Conservation (phyloP, 2,113 vertebrate species). For the Theropithecus gelada region DNA sequence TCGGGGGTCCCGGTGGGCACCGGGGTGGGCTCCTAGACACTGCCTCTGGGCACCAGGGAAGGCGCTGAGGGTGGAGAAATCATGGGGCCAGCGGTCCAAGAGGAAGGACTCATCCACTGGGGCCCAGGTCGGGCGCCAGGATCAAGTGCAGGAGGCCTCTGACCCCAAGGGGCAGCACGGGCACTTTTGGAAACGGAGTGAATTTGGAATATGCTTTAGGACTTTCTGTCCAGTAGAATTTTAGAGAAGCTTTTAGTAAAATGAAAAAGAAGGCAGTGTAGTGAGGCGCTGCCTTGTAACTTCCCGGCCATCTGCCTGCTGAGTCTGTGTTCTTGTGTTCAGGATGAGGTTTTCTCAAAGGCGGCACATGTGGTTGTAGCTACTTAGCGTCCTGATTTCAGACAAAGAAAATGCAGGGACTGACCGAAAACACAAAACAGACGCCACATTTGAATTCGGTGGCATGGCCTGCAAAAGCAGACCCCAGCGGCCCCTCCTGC, state of each 20-base stretch:
- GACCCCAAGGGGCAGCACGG: background rate
- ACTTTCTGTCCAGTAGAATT: background rate
- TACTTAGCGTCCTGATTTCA: background rate
- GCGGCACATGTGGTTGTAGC: fast-evolving
- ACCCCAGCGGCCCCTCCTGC: background rate
- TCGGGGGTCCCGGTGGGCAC: too few relatives aligned
- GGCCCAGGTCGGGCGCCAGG: too few relatives aligned
- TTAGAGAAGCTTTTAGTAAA: background rate
- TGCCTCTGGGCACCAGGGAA: too few relatives aligned
- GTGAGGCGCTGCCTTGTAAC: background rate
- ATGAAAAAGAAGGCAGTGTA: background rate
- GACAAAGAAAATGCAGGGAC: too few relatives aligned
- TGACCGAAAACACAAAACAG: background rate
- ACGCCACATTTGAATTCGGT: background rate
- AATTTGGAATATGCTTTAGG: background rate
- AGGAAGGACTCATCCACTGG: too few relatives aligned
- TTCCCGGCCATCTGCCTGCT: background rate
- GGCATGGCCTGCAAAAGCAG: too few relatives aligned
- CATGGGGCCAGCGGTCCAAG: too few relatives aligned
- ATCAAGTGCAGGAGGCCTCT: too few relatives aligned
- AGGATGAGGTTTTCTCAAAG: background rate
- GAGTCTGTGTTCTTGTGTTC: background rate
- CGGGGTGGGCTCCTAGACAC: too few relatives aligned
- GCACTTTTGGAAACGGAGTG: background rate
- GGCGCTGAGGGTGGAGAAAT: too few relatives aligned